Evolutionary conservation across 2,113 vertebrate species (phyloP).

Genomic region (Piaya cayana): DNA sequence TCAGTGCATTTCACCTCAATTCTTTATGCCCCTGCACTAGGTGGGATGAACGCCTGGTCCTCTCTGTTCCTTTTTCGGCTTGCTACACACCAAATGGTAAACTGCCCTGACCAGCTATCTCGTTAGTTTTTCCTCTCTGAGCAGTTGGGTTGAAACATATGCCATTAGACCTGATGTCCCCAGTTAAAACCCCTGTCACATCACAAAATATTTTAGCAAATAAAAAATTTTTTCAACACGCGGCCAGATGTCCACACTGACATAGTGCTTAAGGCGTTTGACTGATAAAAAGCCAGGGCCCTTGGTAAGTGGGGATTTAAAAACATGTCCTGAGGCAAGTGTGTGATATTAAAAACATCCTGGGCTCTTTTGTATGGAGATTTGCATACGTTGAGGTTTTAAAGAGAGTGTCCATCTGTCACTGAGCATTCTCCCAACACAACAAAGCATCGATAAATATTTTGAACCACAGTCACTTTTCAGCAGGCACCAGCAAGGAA

Average conservation of each 20-base stretch:
- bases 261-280: slow-evolving; percentile 93
- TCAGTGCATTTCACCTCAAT: background rate
- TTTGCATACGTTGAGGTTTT: slow-evolving; percentile 88
- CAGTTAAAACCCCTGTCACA: slow-evolving; percentile 67
- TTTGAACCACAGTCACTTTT: slow-evolving; percentile 81
- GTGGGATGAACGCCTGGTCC: background rate
- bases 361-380: slow-evolving; percentile 91
- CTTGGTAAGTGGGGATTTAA: slow-evolving; percentile 91
- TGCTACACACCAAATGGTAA: background rate
- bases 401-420: slow-evolving; percentile 92
- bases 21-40: background rate
- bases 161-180: slow-evolving; percentile 37
- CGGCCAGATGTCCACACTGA: slow-evolving; percentile 97
- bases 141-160: slow-evolving; percentile 23
- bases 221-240: slow-evolving; percentile 77
- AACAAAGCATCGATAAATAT: slow-evolving; percentile 91
- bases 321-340: slow-evolving; percentile 91
- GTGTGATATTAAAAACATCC: slow-evolving; percentile 94
- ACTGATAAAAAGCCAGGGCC: slow-evolving; percentile 93
- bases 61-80: background rate
- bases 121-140: background rate
- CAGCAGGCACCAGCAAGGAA: slow-evolving; percentile 40
- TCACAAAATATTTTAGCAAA: slow-evolving; percentile 84
- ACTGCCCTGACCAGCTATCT: background rate
- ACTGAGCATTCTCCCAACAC: slow-evolving; percentile 84